Conservation (phyloP, 2,113 vertebrate species). For the Trogon melanurus region DNA sequence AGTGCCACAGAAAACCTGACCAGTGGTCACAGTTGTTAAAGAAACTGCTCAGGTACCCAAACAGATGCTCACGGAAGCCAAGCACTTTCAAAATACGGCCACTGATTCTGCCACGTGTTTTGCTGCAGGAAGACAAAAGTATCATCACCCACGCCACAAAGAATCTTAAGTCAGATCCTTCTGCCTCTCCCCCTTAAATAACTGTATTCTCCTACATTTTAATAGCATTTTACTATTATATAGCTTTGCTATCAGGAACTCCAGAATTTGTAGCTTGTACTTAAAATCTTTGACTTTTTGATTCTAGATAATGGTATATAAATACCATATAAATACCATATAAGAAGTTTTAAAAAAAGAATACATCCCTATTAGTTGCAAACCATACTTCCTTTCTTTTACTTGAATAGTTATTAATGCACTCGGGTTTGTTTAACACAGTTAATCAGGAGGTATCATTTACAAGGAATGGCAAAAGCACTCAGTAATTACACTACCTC, state of each 20-base stretch:
- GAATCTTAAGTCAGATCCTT: not conserved
- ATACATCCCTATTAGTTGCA: not conserved
- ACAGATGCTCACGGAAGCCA: not conserved
- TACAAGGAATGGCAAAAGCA: not conserved
- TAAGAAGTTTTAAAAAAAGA: not conserved
- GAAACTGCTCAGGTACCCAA: not conserved
- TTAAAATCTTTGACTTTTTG: not conserved
- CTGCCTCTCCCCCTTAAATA: not conserved
- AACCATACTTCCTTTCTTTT: not conserved
- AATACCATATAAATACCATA: not conserved
- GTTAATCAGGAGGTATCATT: not conserved
- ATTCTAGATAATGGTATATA: not conserved
- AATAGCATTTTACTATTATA: not conserved
- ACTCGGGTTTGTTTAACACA: not conserved
- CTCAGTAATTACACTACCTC: constrained; percentile 77
- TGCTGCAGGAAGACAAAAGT: not conserved
- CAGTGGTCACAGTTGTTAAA: not conserved
- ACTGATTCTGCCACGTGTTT: not conserved
- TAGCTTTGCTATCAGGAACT: not conserved
- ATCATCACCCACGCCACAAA: not conserved
- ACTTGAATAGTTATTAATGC: not conserved
- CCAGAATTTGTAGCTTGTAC: not conserved
- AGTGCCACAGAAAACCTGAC: not conserved
- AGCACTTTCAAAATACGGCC: not conserved
- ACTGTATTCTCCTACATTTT: not conserved